Evolutionary conservation across 2,888 invertebrate species (phyloP).

Genomic region (Elysia crispata): DNA sequence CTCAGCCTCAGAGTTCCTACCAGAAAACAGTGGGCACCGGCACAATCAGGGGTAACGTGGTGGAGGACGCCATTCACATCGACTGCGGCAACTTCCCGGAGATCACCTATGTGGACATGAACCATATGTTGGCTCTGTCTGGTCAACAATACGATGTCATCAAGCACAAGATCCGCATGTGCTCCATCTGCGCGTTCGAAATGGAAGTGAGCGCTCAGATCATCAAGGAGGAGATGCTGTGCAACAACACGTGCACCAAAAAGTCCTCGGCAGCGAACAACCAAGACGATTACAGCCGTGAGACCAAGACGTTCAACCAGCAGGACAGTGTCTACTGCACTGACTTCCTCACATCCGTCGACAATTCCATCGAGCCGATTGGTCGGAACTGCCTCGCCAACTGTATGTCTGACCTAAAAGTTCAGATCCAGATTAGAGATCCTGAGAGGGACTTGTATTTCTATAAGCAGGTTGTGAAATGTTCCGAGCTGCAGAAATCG

Average conservation of each 20-base stretch:
- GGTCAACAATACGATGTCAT: constrained; percentile 45
- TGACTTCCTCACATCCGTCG: constrained; percentile 51
- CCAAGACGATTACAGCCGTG: constrained; percentile 34
- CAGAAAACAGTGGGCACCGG: constrained; percentile 46
- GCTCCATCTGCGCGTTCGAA: constrained; percentile 55
- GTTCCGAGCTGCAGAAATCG: constrained; percentile 33
- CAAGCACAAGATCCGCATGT: constrained; percentile 53
- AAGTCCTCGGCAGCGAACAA: constrained; percentile 31
- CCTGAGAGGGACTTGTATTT: constrained; percentile 16
- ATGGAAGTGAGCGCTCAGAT: constrained; percentile 50
- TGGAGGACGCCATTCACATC: constrained; percentile 51
- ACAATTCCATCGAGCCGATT: constrained; percentile 46
- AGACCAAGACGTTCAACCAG: constrained; percentile 47
- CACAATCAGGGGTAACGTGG: constrained; percentile 30
- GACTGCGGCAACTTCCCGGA: constrained; percentile 56
- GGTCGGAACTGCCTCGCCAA: constrained; percentile 46
- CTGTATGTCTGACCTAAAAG: constrained; percentile 53
- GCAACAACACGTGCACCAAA: constrained; percentile 54
- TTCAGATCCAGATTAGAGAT: constrained; percentile 52
- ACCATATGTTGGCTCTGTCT: constrained; percentile 48
- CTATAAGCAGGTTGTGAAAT: constrained; percentile 45
- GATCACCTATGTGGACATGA: constrained; percentile 54
- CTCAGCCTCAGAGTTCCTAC: constrained; percentile 50
- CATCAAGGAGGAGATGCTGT: constrained; percentile 50
- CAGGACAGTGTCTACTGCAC: constrained; percentile 56